Evolutionary conservation across 2,113 vertebrate species (phyloP).

Genomic region (Gasterosteus nipponicus): DNA sequence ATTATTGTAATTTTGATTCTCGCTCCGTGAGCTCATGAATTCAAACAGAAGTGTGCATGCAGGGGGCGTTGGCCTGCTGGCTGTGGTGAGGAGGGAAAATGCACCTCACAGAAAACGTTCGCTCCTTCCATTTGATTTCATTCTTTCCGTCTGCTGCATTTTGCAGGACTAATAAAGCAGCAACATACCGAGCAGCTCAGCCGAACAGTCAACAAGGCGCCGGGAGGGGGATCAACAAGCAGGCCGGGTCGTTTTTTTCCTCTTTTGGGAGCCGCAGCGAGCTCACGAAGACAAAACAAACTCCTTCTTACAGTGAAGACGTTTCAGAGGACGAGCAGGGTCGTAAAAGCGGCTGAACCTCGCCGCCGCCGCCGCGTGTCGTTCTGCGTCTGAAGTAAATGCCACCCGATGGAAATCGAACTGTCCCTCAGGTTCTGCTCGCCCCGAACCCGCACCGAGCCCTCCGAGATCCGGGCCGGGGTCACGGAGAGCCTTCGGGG

Average conservation of each 20-base stretch:
- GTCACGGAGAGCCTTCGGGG: slow-evolving; percentile 25
- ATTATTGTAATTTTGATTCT: slow-evolving; percentile 6
- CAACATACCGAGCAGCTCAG: slow-evolving; percentile 4
- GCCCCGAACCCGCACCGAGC: neutral
- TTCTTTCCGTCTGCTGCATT: neutral
- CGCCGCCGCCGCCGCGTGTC: neutral
- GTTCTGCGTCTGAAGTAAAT: slow-evolving; percentile 21
- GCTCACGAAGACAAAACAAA: slow-evolving; percentile 22
- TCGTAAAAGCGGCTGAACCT: no score
- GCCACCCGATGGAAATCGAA: slow-evolving; percentile 14
- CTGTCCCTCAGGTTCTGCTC: neutral
- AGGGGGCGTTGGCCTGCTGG: slow-evolving; percentile 29
- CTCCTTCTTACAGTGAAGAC: slow-evolving; percentile 10
- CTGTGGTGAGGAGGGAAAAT: neutral
- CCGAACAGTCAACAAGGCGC: neutral
- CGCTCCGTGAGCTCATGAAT: neutral
- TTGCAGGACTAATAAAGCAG: slow-evolving; percentile 7
- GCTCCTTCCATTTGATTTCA: neutral
- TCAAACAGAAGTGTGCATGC: neutral
- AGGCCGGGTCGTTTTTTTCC: slow-evolving; percentile 21
- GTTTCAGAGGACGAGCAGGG: neutral
- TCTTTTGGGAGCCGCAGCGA: slow-evolving; percentile 26
- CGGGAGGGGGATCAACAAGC: slow-evolving; percentile 1
- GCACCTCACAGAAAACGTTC: slow-evolving; percentile 2
- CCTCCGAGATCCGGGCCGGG: slow-evolving; percentile 16